A percentile compares a stretch with the other conserved stretches of the same genome.
phyloP scores from a whole-genome alignment of 2,888 invertebrate species.

The Drosophila barbarae region DNA sequence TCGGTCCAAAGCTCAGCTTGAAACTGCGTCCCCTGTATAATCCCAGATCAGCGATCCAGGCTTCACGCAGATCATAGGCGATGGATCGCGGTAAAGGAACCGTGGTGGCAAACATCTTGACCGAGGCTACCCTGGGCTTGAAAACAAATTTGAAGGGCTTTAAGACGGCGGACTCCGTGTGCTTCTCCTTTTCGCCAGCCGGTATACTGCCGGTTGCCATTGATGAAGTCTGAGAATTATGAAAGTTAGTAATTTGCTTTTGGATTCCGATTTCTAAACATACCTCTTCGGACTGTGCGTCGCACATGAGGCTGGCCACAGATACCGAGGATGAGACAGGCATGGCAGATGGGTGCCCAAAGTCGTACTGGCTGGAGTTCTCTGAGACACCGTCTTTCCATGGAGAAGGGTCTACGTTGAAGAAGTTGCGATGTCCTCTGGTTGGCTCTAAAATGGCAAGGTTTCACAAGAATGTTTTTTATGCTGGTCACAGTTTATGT shows the following conservation, averaged over 20 bases:
- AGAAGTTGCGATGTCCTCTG: slow-evolving; percentile 40
- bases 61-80: slow-evolving; percentile 70
- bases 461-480: neutral
- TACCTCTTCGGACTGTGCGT: slow-evolving; percentile 60
- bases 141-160: slow-evolving; percentile 66
- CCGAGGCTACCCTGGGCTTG: slow-evolving; percentile 80
- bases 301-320: slow-evolving; percentile 54
- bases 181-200: slow-evolving; percentile 13
- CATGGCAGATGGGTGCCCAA: slow-evolving; percentile 49
- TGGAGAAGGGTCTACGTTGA: slow-evolving; percentile 46
- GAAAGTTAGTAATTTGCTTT: neutral
- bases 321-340: slow-evolving; percentile 65
- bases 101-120: slow-evolving; percentile 78
- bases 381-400: slow-evolving; percentile 70
- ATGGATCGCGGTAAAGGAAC: slow-evolving; percentile 78
- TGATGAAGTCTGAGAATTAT: slow-evolving; percentile 51
- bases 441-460: neutral
- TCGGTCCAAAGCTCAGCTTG: slow-evolving; percentile 88
- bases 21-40: slow-evolving; percentile 84
- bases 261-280: accelerated
- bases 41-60: slow-evolving; percentile 81
- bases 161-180: neutral
- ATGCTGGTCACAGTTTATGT: neutral
- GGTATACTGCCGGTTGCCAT: slow-evolving; percentile 41
- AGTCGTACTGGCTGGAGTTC: slow-evolving; percentile 72